phyloP scores from a whole-genome alignment of 2,797 vertebrate species.

The Myotis vivesi region DNA sequence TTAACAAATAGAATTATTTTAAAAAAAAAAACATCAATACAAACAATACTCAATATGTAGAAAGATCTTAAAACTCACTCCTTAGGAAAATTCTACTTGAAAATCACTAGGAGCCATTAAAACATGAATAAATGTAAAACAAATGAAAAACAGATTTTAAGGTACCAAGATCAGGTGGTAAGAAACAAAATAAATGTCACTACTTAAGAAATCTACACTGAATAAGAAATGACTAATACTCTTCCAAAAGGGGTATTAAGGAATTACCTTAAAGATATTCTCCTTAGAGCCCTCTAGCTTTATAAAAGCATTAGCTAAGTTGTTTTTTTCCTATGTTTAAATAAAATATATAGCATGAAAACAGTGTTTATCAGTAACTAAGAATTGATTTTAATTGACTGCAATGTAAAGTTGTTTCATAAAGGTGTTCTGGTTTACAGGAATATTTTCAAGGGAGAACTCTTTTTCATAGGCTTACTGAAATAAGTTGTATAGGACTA shows the following conservation, averaged over 20 bases:
- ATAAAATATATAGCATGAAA: slow-evolving; percentile 29
- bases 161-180: slow-evolving; percentile 73
- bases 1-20: background rate
- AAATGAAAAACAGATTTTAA: slow-evolving; percentile 78
- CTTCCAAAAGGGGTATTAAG: slow-evolving; percentile 72
- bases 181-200: slow-evolving; percentile 80
- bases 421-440: background rate
- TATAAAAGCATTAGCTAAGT: slow-evolving; percentile 27
- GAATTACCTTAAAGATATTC: slow-evolving; percentile 65
- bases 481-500: background rate
- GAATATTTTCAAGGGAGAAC: background rate
- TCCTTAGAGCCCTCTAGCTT: slow-evolving; percentile 36
- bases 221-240: slow-evolving; percentile 75
- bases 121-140: slow-evolving; percentile 79
- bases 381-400: slow-evolving; percentile 54
- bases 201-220: slow-evolving; percentile 78
- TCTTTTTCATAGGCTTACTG: background rate
- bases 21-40: background rate
- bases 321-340: slow-evolving; percentile 39
- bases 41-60: background rate
- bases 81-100: slow-evolving; percentile 69
- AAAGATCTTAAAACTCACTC: slow-evolving; percentile 27
- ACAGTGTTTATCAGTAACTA: background rate
- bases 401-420: background rate
- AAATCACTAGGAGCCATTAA: slow-evolving; percentile 69